Base-by-base conservation (phyloP, 2,888 invertebrate species). In the Tineola bisselliella region DNA sequence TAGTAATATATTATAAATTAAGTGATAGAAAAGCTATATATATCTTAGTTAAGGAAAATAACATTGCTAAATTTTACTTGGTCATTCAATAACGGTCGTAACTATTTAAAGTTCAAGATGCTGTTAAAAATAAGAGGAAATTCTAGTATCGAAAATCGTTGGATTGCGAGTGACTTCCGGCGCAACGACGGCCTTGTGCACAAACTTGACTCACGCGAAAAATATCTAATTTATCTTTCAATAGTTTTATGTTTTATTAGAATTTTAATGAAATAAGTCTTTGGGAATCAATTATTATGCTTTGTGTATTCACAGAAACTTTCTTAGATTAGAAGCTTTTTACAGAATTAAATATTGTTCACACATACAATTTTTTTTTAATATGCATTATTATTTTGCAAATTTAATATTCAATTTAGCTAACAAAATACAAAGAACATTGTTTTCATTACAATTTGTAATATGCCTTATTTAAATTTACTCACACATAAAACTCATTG, bases 91-190 rank as follows among this genome's bases (percentile, higher is more conserved):
- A 43, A 43, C 43, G n/a, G 43, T 43, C 8, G 5, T n/a, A 43
- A 43, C 43, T 43, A 43, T n/a, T 43, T 43, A n/a, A 43, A 43
- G 13, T 25, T 43, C 5, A 43, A 43, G n/a, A 48, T 48, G 48
- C 15, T 15, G 48, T 15, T 48, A 48, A 48, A 48, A 48, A 15
- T 48, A 48, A 13, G 48, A 48, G 48, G 48, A 48, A 15, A 48
- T 13, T 48, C 17, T 17, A 48, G 15, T 15, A 48, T 48, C 48
- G 48, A 48, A 48, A n/a, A n/a, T 48, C 48, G 48, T 17, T 15
- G 48, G 48, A 48, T 48, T n/a, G 48, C 48, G 15, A 17, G 48
- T 48, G 8, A 48, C 48, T 48, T 48, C 48, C 48, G 48, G 48
- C 48, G 48, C 48, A 48, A n/a, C 15, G 12, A n/a, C n/a, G 48